Conservation (phyloP, 2,888 invertebrate genomes). For the Neoitamus cyanurus region DNA sequence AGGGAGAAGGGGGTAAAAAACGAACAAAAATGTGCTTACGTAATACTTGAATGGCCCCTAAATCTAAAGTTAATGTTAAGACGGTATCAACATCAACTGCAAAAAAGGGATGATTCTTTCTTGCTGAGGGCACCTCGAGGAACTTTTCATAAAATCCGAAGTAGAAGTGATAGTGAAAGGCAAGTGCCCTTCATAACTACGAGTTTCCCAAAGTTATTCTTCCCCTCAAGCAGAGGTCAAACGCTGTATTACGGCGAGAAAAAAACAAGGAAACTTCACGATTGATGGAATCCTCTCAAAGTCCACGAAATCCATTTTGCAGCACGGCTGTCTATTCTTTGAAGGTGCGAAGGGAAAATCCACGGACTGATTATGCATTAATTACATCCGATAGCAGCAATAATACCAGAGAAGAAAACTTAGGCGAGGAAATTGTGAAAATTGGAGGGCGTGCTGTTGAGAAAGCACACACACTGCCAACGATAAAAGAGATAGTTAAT, state of each 20-base stretch:
- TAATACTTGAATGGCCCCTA: too few species aligned
- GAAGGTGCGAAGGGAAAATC: not conserved
- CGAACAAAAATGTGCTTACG: too few species aligned
- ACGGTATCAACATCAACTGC: not conserved
- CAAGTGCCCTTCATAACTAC: not conserved
- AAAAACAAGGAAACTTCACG: not conserved
- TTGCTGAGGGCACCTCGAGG: not conserved
- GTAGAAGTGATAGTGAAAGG: not conserved
- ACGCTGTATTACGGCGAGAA: not conserved
- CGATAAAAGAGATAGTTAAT: constrained; percentile 1
- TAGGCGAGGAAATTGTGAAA: not conserved
- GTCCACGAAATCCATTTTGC: not conserved
- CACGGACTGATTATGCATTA: constrained; percentile 8
- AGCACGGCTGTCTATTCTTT: not conserved
- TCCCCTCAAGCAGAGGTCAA: not conserved
- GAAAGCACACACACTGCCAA: not conserved
- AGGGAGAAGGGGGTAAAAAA: too few species aligned
- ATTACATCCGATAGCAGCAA: constrained; percentile 14
- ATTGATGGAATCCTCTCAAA: not conserved
- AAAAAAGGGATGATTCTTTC: not conserved
- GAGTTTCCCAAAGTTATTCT: not conserved
- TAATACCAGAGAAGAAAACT: not conserved
- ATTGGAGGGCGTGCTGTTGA: not conserved
- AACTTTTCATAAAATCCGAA: not conserved
- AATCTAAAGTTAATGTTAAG: not conserved